These are phyloP conservation scores for Callopanchax toddi DNA, from an alignment of 2,113 vertebrate species.

Conservation along the genomic window DNA sequence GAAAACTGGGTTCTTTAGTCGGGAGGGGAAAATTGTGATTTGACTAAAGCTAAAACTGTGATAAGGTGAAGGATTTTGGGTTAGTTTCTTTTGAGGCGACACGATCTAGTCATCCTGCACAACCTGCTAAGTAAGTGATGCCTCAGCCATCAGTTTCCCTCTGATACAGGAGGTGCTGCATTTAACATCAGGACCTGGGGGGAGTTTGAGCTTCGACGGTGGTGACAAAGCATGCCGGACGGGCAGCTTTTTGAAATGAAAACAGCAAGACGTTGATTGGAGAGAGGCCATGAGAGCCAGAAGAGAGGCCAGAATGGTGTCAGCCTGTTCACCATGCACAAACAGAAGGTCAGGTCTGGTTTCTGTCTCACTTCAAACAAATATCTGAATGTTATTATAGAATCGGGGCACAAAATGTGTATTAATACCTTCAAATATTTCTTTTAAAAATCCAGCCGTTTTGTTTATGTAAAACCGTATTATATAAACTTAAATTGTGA, in stretches of 20 bases:
- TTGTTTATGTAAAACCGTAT: too few relatives aligned
- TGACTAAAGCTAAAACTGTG: background rate
- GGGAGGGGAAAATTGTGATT: slow-evolving; percentile 10
- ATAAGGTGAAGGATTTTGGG: background rate
- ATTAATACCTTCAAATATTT: too few relatives aligned
- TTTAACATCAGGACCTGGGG: slow-evolving; percentile 23
- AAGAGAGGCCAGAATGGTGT: slow-evolving; percentile 79
- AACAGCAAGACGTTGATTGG: slow-evolving; percentile 58
- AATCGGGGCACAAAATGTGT: too few relatives aligned
- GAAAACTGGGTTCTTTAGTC: slow-evolving; percentile 2
- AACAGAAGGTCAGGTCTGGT: slow-evolving; percentile 78
- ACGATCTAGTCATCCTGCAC: slow-evolving; percentile 17
- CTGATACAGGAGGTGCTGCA: slow-evolving; percentile 14
- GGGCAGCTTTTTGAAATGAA: slow-evolving; percentile 49
- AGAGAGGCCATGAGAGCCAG: slow-evolving; percentile 74
- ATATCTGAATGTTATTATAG: background rate
- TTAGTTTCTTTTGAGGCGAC: slow-evolving; percentile 3
- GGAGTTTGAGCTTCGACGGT: slow-evolving; percentile 28
- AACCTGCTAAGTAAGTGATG: slow-evolving; percentile 15
- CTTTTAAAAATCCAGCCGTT: too few relatives aligned
- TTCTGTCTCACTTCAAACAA: slow-evolving; percentile 25
- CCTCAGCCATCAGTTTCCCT: slow-evolving; percentile 15
- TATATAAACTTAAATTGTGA: too few relatives aligned
- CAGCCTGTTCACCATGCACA: slow-evolving; percentile 81
- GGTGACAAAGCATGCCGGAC: slow-evolving; percentile 56